Conservation (phyloP, 2,888 invertebrate species). For the Poecilus cupreus region DNA sequence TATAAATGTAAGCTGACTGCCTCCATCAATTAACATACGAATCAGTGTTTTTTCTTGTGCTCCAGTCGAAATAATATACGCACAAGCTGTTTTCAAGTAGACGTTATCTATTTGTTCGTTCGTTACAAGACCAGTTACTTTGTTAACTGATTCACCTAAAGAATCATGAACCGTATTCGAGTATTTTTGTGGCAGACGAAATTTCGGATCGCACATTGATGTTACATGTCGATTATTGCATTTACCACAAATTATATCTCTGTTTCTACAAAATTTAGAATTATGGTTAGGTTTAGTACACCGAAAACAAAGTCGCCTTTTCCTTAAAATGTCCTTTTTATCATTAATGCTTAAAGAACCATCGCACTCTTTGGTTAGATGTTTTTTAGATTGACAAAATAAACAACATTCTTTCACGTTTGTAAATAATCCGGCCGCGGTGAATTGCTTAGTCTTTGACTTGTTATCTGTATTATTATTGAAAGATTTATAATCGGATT, state of each 20-base stretch:
- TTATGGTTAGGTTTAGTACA: background rate
- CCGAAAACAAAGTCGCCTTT: background rate
- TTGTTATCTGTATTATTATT: background rate
- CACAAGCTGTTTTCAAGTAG: background rate
- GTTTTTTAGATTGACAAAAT: slow-evolving; percentile 11
- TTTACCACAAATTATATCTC: background rate
- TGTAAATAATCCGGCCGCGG: background rate
- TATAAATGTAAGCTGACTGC: slow-evolving; percentile 50
- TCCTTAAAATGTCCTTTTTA: background rate
- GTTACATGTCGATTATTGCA: background rate
- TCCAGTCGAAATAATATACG: too few species aligned
- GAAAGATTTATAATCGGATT: too few species aligned
- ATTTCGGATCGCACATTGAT: too few species aligned
- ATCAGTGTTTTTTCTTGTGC: background rate
- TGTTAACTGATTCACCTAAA: background rate
- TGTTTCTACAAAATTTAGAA: background rate
- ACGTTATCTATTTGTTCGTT: background rate
- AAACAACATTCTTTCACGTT: background rate
- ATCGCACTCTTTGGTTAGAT: background rate
- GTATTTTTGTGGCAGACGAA: too few species aligned
- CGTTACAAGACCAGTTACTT: background rate
- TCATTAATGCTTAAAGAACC: background rate
- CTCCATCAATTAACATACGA: slow-evolving; percentile 25
- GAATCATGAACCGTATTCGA: background rate
- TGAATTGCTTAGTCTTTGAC: background rate